Percentiles rank a stretch among this genome's conserved stretches.
phyloP scores from a whole-genome alignment of 2,888 invertebrate genomes.

The Quadriops clusia region DNA sequence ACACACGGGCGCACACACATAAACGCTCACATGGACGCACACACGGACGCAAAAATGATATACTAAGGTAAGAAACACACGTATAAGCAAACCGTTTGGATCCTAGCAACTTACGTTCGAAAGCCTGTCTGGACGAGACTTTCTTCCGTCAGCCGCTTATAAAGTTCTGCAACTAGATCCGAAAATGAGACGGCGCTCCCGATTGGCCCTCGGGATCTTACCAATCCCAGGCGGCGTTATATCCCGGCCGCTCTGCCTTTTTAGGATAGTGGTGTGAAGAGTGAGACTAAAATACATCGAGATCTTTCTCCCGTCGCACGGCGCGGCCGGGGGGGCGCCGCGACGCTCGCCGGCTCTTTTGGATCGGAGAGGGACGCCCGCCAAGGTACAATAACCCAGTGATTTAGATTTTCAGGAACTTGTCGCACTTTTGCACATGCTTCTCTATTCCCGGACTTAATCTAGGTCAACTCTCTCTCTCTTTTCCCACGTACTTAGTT shows the following conservation, averaged over 20 bases:
- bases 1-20: background rate
- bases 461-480: too few species aligned
- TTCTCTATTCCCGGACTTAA: constrained; percentile 11
- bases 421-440: too few species aligned
- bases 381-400: constrained; percentile 28
- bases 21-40: constrained; percentile 3
- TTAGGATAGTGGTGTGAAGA: constrained; percentile 44
- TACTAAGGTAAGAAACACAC: constrained; percentile 4
- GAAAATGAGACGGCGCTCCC: constrained; percentile 36
- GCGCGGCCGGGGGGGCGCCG: constrained; percentile 4
- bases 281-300: constrained; percentile 30
- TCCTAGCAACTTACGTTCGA: constrained; percentile 73
- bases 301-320: constrained; percentile 10
- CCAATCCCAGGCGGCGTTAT: constrained; percentile 30
- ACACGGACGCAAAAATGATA: constrained; percentile 1
- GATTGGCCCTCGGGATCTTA: constrained; percentile 35
- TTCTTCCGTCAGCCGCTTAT: constrained; percentile 59
- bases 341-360: constrained; percentile 3
- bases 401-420: constrained; percentile 24
- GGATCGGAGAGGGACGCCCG: constrained; percentile 6
- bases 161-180: constrained; percentile 74
- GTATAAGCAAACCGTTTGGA: too few species aligned
- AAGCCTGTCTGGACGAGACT: constrained; percentile 91
- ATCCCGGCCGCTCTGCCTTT: constrained; percentile 48
- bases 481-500: too few species aligned